Evolutionary conservation across 2,113 vertebrate genomes (phyloP).

Genomic region (Artemisiospiza belli): DNA sequence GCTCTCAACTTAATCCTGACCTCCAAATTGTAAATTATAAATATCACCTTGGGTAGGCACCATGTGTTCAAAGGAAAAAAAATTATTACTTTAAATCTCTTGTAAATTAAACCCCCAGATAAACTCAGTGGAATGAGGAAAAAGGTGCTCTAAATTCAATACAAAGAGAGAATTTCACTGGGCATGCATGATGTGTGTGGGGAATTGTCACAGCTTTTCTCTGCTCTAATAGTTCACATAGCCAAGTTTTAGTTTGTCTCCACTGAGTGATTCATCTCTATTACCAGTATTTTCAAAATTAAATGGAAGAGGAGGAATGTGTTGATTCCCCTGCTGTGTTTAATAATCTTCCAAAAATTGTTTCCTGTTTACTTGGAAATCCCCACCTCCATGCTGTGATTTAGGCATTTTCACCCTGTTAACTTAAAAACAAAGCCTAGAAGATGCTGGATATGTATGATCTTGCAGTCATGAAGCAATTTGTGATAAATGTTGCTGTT

Average conservation of each 20-base stretch:
- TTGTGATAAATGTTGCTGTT: conserved; percentile 18
- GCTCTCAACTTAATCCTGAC: neutral
- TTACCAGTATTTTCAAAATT: conserved; percentile 54
- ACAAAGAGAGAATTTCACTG: neutral
- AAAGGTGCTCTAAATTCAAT: neutral
- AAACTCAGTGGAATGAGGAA: neutral
- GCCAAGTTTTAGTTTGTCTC: neutral
- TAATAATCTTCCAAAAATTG: conserved; percentile 43
- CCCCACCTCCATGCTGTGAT: conserved; percentile 16
- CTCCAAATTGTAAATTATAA: neutral
- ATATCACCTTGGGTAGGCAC: neutral
- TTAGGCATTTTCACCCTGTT: conserved; percentile 3
- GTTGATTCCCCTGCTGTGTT: conserved; percentile 31
- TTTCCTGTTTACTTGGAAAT: conserved; percentile 58
- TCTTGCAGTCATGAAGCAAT: neutral
- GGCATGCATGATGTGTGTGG: neutral
- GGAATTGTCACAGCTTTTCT: neutral
- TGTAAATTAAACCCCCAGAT: neutral
- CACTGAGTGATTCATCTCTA: conserved; percentile 40
- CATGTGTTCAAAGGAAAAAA: neutral
- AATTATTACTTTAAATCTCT: neutral
- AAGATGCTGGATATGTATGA: neutral
- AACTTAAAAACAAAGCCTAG: neutral
- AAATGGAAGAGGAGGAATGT: conserved; percentile 49
- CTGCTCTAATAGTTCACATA: neutral